Base-by-base conservation (phyloP, 2,797 vertebrate species). In the Acanthiza pusilla region DNA sequence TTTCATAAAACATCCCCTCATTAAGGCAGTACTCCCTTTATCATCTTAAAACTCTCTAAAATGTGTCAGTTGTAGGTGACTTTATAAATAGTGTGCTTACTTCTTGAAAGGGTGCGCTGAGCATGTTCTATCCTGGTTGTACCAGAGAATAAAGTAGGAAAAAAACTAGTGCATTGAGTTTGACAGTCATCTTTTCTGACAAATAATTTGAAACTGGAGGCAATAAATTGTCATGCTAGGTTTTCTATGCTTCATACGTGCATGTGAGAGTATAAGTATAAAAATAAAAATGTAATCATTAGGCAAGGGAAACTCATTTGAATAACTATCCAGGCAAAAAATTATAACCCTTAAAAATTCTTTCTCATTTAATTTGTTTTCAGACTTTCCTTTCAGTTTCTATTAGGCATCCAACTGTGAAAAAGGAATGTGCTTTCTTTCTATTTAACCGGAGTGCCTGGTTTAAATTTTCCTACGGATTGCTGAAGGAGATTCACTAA, bases 161-260 rank as follows among this genome's bases (percentile, higher is more conserved):
- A 13, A 13, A 65, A 80, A 36, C 38, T 9, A 54, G 25, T 54
- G 32, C 42, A 26, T 26, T 71, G 40, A 43, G 32, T 82, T 79
- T 96, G 72, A 87, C 78, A 42, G 18, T 90, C 65, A 74, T 88
- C 45, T 73, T 77, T 76, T 78, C 48, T 95, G 92, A 93, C 85
- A 88, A 85, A 85, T 58, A 60, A 47, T 53, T 80, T 55, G 29
- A 66, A 96, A 85, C 75, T 55, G 48, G 25, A 80, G 76, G 85
- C 79, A 89, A 38, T 18, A 72, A 88, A 70, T 72, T 84, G 58
- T 72, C 36, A 5, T 54, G 16, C 32, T 58, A 51, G 40, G 34
- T 61, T 88, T 91, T 93, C 66, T 70, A 8, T 9, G 11, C 32
- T 21, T 76, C 11, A 2, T 55, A 38, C 0, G 2, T 47, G 26